phyloP scores from a whole-genome alignment of 2,888 invertebrate species.

The Taenaris catops region DNA sequence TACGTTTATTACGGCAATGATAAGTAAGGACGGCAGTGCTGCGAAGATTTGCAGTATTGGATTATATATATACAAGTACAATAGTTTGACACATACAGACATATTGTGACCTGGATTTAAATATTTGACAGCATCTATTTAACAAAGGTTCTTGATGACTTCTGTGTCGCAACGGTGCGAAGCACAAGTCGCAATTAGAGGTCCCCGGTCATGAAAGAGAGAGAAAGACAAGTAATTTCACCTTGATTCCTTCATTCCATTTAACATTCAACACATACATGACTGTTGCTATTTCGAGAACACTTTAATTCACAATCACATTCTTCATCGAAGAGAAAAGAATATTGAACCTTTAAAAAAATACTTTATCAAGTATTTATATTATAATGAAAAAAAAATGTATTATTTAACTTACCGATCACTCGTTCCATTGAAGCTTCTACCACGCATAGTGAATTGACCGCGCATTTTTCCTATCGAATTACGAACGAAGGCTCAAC shows the following conservation, averaged over 20 bases:
- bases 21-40: too few relatives aligned
- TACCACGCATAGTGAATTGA: conserved; percentile 44
- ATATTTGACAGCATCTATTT: too few relatives aligned
- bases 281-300: conserved; percentile 53
- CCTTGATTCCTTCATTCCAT: conserved; percentile 54
- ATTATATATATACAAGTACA: too few relatives aligned
- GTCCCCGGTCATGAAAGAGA: too few relatives aligned
- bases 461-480: conserved; percentile 58
- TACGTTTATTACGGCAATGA: too few relatives aligned
- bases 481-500: conserved; percentile 36
- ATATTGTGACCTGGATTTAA: too few relatives aligned
- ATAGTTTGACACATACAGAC: too few relatives aligned
- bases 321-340: conserved; percentile 38
- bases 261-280: conserved; percentile 65
- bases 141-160: too few relatives aligned
- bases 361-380: conserved; percentile 27
- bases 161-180: too few relatives aligned
- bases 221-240: too few relatives aligned
- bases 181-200: too few relatives aligned
- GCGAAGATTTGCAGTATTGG: too few relatives aligned
- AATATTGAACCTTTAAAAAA: conserved; percentile 38
- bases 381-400: conserved; percentile 1
- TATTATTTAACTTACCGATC: conserved; percentile 43
- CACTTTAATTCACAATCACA: conserved; percentile 51
- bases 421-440: conserved; percentile 43